phyloP scores from a whole-genome alignment of 2,888 invertebrate genomes.

The Agrochola lota region DNA sequence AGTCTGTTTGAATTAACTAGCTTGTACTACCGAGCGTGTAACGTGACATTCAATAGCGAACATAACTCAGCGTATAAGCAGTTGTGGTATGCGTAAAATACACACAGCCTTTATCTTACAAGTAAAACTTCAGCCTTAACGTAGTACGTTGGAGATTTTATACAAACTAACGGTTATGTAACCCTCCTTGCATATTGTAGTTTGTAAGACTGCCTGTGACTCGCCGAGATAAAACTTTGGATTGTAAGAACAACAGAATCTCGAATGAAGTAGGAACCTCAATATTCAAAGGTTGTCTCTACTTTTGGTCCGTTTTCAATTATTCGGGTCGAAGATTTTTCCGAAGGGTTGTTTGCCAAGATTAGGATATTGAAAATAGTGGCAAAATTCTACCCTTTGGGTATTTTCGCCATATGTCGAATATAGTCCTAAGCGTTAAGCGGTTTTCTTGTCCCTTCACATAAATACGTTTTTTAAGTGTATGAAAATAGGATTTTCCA shows the following conservation, averaged over 20 bases:
- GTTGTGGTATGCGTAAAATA: slow-evolving; percentile 33
- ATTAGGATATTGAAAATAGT: slow-evolving; percentile 20
- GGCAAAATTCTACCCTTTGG: neutral
- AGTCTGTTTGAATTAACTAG: slow-evolving; percentile 21
- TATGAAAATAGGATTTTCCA: slow-evolving; percentile 10
- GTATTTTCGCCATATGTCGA: slow-evolving; percentile 2
- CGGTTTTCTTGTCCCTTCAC: neutral
- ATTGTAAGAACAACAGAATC: slow-evolving; percentile 6
- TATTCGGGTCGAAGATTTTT: slow-evolving; percentile 24
- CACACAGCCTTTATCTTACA: slow-evolving; percentile 16
- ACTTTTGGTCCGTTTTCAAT: slow-evolving; percentile 23
- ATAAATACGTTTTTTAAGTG: slow-evolving; percentile 14
- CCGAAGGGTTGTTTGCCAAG: slow-evolving; percentile 23
- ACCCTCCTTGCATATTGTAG: slow-evolving; percentile 28
- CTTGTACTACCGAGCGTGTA: neutral
- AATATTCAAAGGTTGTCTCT: slow-evolving; percentile 18
- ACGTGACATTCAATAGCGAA: neutral
- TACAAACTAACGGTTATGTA: slow-evolving; percentile 47
- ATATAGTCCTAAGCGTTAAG: slow-evolving; percentile 30
- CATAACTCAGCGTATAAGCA: neutral
- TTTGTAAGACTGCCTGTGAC: slow-evolving; percentile 20
- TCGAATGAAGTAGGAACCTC: slow-evolving; percentile 5
- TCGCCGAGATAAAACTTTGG: slow-evolving; percentile 33
- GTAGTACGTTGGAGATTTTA: slow-evolving; percentile 39
- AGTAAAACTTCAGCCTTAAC: slow-evolving; percentile 49